phyloP scores from a whole-genome alignment of 2,888 invertebrate genomes.

The Tenodera sinensis region DNA sequence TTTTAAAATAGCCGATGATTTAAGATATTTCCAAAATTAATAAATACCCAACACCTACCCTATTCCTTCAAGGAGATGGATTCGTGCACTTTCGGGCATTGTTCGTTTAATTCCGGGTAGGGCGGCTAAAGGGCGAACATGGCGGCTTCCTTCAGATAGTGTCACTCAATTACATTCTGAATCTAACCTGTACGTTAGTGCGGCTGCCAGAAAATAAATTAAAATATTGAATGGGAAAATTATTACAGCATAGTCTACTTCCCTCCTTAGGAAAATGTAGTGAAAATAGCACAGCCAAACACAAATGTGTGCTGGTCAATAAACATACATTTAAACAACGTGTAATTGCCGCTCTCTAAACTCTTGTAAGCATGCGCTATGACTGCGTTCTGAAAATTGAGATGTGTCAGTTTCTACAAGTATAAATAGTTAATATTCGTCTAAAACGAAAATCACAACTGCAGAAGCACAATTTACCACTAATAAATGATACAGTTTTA shows the following conservation, averaged over 20 bases:
- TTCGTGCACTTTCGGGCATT: slow-evolving; percentile 33
- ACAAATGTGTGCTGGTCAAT: not conserved
- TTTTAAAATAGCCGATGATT: slow-evolving; percentile 32
- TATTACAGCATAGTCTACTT: not conserved
- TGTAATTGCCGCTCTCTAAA: not conserved
- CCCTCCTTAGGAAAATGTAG: not conserved
- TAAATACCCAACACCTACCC: slow-evolving; percentile 33
- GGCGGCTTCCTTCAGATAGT: slow-evolving; percentile 24
- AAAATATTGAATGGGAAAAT: not conserved
- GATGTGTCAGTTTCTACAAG: too few species aligned
- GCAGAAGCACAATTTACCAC: too few species aligned
- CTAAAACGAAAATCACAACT: too few species aligned
- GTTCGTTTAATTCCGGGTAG: slow-evolving; percentile 31
- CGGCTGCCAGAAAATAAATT: not conserved
- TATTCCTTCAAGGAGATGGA: slow-evolving; percentile 34
- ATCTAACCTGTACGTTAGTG: not conserved
- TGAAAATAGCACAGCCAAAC: not conserved
- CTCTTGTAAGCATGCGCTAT: not conserved
- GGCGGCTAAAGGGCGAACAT: slow-evolving; percentile 27
- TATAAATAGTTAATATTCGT: too few species aligned
- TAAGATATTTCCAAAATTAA: slow-evolving; percentile 31
- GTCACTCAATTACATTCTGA: not conserved
- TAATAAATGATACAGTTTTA: too few species aligned
- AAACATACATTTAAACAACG: not conserved
- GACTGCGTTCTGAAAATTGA: not conserved